Conservation (phyloP, 2,113 vertebrate genomes). For the Aegithalos caudatus region DNA sequence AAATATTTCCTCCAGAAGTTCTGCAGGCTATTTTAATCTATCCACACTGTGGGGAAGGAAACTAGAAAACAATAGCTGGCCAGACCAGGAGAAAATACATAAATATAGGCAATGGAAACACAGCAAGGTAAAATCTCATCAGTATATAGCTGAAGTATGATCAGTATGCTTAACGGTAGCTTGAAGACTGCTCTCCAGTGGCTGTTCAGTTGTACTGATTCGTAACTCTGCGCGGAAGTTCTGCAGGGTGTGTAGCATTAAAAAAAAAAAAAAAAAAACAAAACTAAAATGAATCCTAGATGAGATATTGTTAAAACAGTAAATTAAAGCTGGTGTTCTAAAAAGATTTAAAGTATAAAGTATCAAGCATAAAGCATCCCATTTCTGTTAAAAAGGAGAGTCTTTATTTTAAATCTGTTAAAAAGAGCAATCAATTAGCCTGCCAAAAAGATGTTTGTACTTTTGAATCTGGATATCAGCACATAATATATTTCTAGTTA, state of each 20-base stretch:
- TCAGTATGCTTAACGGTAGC: not conserved
- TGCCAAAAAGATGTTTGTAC: not conserved
- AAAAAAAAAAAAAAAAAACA: not conserved
- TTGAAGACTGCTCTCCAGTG: slow-evolving; percentile 19
- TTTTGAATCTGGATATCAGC: not conserved
- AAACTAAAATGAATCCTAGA: not conserved
- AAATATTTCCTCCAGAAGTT: slow-evolving; percentile 31
- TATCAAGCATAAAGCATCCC: not conserved
- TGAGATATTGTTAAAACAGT: not conserved
- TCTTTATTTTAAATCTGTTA: not conserved
- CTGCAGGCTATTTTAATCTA: slow-evolving; percentile 16
- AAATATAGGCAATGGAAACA: not conserved
- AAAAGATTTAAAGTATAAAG: not conserved
- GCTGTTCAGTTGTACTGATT: not conserved
- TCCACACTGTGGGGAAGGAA: not conserved
- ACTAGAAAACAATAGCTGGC: slow-evolving; percentile 17
- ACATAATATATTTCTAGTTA: not conserved
- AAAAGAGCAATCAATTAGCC: not conserved
- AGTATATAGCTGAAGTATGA: not conserved
- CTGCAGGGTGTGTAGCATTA: accelerated
- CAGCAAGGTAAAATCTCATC: not conserved
- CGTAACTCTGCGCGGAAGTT: not conserved
- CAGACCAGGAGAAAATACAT: not conserved
- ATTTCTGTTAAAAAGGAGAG: not conserved
- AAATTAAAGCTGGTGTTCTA: not conserved